Evolutionary conservation across 2,113 vertebrate species (phyloP), one percentile per base, ranked within the genome.

Genomic region (Limnothrissa miodon): DNA sequence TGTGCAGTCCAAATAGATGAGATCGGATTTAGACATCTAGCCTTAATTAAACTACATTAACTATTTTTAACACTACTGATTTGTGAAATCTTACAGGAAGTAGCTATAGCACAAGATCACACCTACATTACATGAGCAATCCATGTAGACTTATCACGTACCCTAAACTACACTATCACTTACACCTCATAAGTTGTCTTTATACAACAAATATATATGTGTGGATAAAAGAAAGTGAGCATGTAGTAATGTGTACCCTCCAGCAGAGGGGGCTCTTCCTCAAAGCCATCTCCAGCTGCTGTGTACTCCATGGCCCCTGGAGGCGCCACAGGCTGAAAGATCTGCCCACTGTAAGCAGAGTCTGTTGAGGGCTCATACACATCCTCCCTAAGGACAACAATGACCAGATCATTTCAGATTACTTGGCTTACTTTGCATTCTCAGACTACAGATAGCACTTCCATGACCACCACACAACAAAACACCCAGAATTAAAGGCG

Each of bases 261-360:
- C 33, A 97, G 90, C 85, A 98, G 91, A 74, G 96, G 95, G 80
- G 95, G 96, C n/a, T 97, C 96, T 81, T 96, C 94, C 0, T 95
- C 96, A 89, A 91, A 94, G 48, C 84, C 89, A 0, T 94, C 92
- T 36, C 83, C 83, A n/a, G 15, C 0, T 0, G 88, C 92, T 78
- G 87, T 78, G 39, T 86, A 46, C 6, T 90, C 88, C 62, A 92
- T 85, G 59, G 80, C 53, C 89, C 87, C 83, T 87, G 82, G 48
- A 56, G 29, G 0, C 78, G 70, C 81, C 0, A 13, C 39, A 2
- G 95, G 95, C 81, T 96, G 96, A 82, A 95, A 94, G 89, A 95
- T 86, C 29, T 93, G 93, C 0, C 94, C 94, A 0, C 82, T 25
- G 45, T 94, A 93, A 46, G 80, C 86, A 19, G 88, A 89, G 36